Evolutionary conservation across 2,888 invertebrate species (phyloP).

Genomic region (Latheticus oryzae): DNA sequence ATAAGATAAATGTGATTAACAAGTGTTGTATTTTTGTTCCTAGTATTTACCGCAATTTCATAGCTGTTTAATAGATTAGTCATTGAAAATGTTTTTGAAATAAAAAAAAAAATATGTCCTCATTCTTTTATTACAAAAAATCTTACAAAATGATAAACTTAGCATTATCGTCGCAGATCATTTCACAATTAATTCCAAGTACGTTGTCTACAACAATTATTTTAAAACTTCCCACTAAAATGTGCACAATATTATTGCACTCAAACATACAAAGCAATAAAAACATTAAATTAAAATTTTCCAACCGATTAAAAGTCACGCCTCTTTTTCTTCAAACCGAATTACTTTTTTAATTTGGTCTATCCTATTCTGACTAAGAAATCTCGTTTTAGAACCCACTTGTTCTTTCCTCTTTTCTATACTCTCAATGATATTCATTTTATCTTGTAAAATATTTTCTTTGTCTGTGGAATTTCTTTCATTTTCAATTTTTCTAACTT

Average conservation of each 20-base stretch:
- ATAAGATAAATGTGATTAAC: slow-evolving; percentile 30
- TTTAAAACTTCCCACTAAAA: slow-evolving; percentile 12
- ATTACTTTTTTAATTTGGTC: slow-evolving; percentile 60
- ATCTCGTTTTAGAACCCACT: slow-evolving; percentile 28
- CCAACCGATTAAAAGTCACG: slow-evolving; percentile 3
- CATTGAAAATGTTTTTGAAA: too few species aligned
- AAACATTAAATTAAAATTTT: slow-evolving; percentile 8
- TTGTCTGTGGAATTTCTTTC: slow-evolving; percentile 65
- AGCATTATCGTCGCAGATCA: too few species aligned
- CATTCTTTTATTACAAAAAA: neutral
- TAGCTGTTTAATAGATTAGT: too few species aligned
- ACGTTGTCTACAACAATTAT: too few species aligned
- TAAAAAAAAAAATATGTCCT: too few species aligned
- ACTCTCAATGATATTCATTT: slow-evolving; percentile 60
- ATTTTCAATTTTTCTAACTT: slow-evolving; percentile 63
- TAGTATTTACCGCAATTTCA: too few species aligned
- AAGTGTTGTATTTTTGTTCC: too few species aligned
- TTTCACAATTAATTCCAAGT: too few species aligned
- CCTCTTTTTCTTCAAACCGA: slow-evolving; percentile 58
- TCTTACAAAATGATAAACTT: too few species aligned
- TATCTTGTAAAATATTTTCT: slow-evolving; percentile 67
- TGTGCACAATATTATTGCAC: slow-evolving; percentile 39
- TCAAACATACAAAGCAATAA: slow-evolving; percentile 9
- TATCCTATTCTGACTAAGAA: slow-evolving; percentile 50
- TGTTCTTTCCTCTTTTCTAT: slow-evolving; percentile 45